These are phyloP conservation scores for Drosophila fungiperda DNA, from an alignment of 2,888 invertebrate genomes.

Conservation along the genomic window DNA sequence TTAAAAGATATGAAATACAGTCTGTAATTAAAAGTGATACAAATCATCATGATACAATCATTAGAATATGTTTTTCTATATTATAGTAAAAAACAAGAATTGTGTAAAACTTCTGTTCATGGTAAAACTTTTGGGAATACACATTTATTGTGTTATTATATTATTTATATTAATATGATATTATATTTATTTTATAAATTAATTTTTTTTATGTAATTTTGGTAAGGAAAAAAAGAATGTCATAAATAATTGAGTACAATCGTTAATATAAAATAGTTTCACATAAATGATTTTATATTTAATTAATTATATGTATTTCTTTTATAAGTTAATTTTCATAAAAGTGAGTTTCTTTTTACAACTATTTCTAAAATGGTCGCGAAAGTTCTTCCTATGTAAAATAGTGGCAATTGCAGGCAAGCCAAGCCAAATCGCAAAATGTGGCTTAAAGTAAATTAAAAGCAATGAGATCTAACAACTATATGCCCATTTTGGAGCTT, in stretches of 20 bases:
- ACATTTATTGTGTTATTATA: not conserved
- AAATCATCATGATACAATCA: no score
- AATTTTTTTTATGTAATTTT: not conserved
- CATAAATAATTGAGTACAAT: not conserved
- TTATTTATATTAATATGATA: not conserved
- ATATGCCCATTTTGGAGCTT: slow-evolving; percentile 55
- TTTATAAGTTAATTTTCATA: not conserved
- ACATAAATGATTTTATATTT: not conserved
- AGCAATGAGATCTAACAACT: slow-evolving; percentile 28
- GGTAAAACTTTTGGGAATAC: not conserved
- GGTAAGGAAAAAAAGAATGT: not conserved
- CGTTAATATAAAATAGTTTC: not conserved
- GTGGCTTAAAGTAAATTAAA: slow-evolving; percentile 31
- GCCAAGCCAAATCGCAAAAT: slow-evolving; percentile 29
- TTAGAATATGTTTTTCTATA: not conserved
- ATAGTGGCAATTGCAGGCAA: not conserved
- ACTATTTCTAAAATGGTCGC: not conserved
- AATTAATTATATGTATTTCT: not conserved
- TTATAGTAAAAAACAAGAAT: not conserved
- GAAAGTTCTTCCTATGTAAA: slow-evolving; percentile 5
- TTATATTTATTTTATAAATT: not conserved
- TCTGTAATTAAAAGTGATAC: not conserved
- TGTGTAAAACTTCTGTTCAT: not conserved
- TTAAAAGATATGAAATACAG: not conserved
- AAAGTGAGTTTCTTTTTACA: not conserved